A percentile compares a stretch with the other conserved stretches of the same genome.
Evolutionary conservation across 2,888 invertebrate genomes (phyloP).

Genomic region (Pseudolycoriella hygida): DNA sequence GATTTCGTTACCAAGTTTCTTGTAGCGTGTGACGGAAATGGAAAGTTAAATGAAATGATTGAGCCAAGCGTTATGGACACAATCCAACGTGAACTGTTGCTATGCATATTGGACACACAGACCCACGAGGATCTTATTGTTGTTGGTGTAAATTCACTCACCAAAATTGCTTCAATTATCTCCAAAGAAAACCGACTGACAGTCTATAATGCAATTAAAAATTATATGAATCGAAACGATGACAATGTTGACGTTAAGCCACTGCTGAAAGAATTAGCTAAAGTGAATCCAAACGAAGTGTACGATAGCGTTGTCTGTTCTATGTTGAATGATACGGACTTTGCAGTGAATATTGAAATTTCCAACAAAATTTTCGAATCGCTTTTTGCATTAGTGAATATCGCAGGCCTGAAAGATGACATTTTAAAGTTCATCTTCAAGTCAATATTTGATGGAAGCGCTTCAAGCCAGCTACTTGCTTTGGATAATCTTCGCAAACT

Average conservation of each 20-base stretch:
- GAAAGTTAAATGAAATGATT: constrained; percentile 7
- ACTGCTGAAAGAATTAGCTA: constrained; percentile 33
- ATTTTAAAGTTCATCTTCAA: constrained; percentile 7
- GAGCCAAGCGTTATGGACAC: constrained; percentile 2
- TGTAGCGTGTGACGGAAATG: constrained; percentile 14
- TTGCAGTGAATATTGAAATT: constrained; percentile 7
- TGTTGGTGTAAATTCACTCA: constrained; percentile 34
- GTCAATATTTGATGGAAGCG: constrained; percentile 11
- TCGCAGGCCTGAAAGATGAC: constrained; percentile 6
- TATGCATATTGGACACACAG: neutral
- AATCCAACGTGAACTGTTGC: constrained; percentile 8
- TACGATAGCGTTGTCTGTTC: constrained; percentile 26
- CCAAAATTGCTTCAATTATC: constrained; percentile 30
- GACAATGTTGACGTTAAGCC: neutral
- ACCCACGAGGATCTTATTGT: constrained; percentile 28
- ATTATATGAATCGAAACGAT: constrained; percentile 28
- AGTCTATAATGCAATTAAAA: constrained; percentile 34
- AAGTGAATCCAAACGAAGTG: constrained; percentile 35
- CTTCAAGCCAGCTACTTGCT: constrained; percentile 13
- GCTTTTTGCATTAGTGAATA: too few species aligned
- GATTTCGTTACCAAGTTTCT: constrained; percentile 17
- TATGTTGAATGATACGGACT: neutral
- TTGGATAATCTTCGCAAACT: constrained; percentile 20
- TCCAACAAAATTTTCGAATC: constrained; percentile 6
- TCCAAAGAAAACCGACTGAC: constrained; percentile 30